Evolutionary conservation across 2,113 vertebrate species (phyloP).

Genomic region (Dissostichus mawsoni): DNA sequence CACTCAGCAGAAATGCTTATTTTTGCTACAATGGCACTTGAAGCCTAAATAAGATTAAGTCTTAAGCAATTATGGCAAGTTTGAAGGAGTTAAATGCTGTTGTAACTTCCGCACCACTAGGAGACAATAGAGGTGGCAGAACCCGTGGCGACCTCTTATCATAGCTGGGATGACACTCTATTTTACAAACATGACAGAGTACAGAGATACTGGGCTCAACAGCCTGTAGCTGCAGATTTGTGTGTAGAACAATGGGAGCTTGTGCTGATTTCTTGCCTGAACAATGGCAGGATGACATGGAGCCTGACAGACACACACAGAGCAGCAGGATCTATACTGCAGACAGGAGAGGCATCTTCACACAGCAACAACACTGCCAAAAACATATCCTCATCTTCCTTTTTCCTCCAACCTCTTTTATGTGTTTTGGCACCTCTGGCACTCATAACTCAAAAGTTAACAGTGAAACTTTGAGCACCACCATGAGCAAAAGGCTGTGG

Average conservation of each 20-base stretch:
- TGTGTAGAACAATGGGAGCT: conserved; percentile 76
- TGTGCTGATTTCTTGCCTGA: conserved; percentile 71
- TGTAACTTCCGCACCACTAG: conserved; percentile 15
- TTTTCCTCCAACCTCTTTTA: conserved; percentile 71
- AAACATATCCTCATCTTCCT: conserved; percentile 67
- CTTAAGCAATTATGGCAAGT: conserved; percentile 17
- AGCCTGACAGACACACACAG: conserved; percentile 70
- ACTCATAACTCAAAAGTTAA: conserved; percentile 67
- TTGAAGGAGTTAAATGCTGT: conserved; percentile 4
- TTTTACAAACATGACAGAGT: conserved; percentile 68
- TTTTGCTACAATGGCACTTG: conserved; percentile 3
- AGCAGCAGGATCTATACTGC: conserved; percentile 68
- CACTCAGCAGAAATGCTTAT: neutral
- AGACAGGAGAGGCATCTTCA: conserved; percentile 65
- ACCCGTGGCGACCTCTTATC: conserved; percentile 25
- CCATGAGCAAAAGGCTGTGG: conserved; percentile 42
- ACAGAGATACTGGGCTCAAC: conserved; percentile 56
- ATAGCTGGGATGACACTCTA: conserved; percentile 43
- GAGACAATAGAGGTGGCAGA: conserved; percentile 19
- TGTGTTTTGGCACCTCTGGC: conserved; percentile 72
- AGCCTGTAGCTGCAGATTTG: conserved; percentile 64
- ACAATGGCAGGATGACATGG: conserved; percentile 84
- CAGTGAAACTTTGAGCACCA: conserved; percentile 54
- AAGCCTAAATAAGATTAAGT: conserved; percentile 25
- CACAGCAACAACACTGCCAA: conserved; percentile 61